Evolutionary conservation across 2,888 invertebrate species (phyloP).

Genomic region (Leptogaster cylindrica): DNA sequence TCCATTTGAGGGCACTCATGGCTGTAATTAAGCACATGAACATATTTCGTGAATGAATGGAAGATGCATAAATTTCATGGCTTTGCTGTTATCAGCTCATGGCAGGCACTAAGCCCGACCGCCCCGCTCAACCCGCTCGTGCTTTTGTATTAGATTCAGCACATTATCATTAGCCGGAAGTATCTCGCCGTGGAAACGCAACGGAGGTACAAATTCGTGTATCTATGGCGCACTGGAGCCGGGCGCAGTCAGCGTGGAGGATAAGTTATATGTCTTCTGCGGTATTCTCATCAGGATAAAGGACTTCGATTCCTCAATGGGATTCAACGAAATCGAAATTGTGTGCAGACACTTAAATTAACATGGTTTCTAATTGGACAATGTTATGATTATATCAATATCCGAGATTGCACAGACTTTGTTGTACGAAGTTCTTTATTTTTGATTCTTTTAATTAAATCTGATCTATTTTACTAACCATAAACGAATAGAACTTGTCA

Average conservation of each 20-base stretch:
- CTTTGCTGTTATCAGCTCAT: conserved; percentile 31
- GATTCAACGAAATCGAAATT: conserved; percentile 1
- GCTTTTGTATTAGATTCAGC: conserved; percentile 9
- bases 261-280: not conserved
- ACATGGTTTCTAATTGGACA: no score
- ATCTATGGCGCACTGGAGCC: not conserved
- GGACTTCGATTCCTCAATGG: not conserved
- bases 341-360: no score
- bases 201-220: no score
- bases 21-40: conserved; percentile 45
- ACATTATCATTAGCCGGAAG: conserved; percentile 6
- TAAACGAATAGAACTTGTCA: no score
- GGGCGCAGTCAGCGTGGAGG: not conserved
- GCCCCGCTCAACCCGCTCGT: not conserved
- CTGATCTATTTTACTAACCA: no score
- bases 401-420: no score
- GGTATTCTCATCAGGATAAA: not conserved
- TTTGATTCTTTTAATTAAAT: no score
- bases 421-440: no score
- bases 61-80: conserved; percentile 38
- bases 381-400: no score
- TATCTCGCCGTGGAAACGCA: no score
- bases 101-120: conserved; percentile 9
- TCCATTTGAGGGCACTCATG: conserved; percentile 43
- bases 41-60: conserved; percentile 39